Conservation (phyloP, 2,113 vertebrate genomes). For the Mustela nigripes region DNA sequence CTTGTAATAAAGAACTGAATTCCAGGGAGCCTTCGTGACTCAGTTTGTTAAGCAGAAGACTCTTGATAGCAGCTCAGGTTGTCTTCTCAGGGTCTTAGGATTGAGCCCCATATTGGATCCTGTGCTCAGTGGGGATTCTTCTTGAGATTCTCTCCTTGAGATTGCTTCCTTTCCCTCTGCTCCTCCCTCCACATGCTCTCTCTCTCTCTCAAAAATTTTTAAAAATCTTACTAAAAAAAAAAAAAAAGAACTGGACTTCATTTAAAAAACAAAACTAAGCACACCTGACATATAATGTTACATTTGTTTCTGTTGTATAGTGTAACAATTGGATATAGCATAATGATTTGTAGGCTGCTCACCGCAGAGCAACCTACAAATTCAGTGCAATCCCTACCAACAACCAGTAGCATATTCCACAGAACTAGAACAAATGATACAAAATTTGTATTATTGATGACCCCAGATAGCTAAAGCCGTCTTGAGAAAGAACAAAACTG, state of each 20-base stretch:
- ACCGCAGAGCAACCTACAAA: background rate
- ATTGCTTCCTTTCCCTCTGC: background rate
- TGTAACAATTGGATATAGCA: background rate
- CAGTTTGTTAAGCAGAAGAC: background rate
- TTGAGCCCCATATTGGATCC: background rate
- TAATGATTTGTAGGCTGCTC: background rate
- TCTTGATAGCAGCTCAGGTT: background rate
- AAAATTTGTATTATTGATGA: background rate
- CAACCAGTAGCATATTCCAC: background rate
- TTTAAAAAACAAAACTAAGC: background rate
- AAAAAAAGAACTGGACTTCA: background rate
- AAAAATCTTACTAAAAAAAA: background rate
- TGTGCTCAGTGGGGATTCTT: background rate
- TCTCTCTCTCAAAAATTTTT: background rate
- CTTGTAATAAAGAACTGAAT: background rate
- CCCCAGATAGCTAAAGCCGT: background rate
- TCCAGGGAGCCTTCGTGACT: background rate
- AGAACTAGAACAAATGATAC: background rate
- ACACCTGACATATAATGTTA: background rate
- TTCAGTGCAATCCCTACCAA: background rate
- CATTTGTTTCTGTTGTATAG: background rate
- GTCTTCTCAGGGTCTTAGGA: background rate
- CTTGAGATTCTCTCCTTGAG: background rate
- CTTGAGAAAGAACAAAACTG: background rate
- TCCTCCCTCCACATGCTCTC: background rate